phyloP scores from a whole-genome alignment of 1,140 invertebrate genomes.

The Drosophila willistoni region DNA sequence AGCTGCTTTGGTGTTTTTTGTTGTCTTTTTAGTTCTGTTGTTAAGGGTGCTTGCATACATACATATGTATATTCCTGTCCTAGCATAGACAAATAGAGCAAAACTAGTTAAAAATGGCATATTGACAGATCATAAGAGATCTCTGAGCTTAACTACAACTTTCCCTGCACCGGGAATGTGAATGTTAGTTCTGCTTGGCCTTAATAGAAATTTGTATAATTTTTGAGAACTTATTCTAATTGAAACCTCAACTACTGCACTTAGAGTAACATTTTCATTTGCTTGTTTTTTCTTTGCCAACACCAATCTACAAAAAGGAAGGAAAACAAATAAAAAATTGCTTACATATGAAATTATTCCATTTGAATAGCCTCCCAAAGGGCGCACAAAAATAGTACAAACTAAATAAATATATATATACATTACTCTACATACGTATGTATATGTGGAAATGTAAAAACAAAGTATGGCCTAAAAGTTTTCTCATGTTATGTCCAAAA shows the following conservation, averaged over 20 bases:
- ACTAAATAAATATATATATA: background rate
- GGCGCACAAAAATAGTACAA: slow-evolving; percentile 11
- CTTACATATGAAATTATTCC: slow-evolving; percentile 64
- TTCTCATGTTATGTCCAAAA: slow-evolving; percentile 63
- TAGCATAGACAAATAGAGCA: too few relatives aligned
- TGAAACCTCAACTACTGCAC: background rate
- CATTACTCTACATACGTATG: background rate
- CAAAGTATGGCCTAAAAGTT: slow-evolving; percentile 62
- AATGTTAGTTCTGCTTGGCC: too few relatives aligned
- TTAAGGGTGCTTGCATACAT: too few relatives aligned
- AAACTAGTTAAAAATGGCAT: too few relatives aligned
- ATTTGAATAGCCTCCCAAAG: slow-evolving; percentile 37
- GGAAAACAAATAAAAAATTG: slow-evolving; percentile 40
- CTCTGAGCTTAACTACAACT: too few relatives aligned
- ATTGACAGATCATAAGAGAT: too few relatives aligned
- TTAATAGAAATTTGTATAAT: background rate
- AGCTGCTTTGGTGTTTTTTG: slow-evolving; percentile 10
- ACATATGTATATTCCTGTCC: too few relatives aligned
- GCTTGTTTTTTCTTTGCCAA: background rate
- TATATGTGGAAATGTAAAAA: slow-evolving; percentile 49
- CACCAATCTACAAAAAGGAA: slow-evolving; percentile 8
- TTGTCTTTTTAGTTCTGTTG: background rate
- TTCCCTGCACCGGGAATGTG: too few relatives aligned
- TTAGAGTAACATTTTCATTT: background rate
- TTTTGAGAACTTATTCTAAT: background rate